phyloP scores from a whole-genome alignment of 2,888 invertebrate genomes.

The Acholoe squamosa region DNA sequence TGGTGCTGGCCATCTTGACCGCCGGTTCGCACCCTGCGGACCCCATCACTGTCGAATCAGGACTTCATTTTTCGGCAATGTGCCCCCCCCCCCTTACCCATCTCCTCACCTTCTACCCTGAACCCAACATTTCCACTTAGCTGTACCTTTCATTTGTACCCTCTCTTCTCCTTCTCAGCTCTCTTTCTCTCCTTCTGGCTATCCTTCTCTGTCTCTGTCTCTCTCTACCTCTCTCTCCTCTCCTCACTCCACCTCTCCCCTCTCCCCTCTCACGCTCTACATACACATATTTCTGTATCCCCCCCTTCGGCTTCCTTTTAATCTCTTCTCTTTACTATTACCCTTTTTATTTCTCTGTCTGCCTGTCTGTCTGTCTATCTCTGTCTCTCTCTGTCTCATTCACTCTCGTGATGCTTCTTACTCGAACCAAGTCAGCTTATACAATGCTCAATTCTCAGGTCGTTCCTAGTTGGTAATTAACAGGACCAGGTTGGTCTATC shows the following conservation, averaged over 20 bases:
- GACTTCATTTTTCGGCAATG: conserved; percentile 50
- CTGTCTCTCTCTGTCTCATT: background rate
- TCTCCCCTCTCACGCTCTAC: background rate
- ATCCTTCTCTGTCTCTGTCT: background rate
- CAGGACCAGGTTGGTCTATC: background rate
- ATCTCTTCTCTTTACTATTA: no score
- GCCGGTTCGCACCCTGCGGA: background rate
- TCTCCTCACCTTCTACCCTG: background rate
- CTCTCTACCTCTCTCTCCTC: background rate
- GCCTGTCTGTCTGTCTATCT: no score
- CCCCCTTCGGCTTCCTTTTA: no score
- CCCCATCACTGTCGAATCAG: conserved; percentile 57
- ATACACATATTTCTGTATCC: no score
- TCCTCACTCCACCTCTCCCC: background rate
- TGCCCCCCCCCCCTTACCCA: background rate
- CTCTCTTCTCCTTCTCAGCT: background rate
- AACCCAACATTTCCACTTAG: background rate
- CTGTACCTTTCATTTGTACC: background rate
- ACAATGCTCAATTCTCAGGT: no score
- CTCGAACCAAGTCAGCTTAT: background rate
- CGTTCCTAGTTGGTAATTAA: conserved; percentile 17
- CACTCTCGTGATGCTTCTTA: background rate
- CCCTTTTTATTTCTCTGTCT: background rate
- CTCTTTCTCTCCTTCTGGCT: background rate
- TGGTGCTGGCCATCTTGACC: conserved; percentile 23